Evolutionary conservation across 2,113 vertebrate species (phyloP).

Genomic region (Clarias gariepinus): DNA sequence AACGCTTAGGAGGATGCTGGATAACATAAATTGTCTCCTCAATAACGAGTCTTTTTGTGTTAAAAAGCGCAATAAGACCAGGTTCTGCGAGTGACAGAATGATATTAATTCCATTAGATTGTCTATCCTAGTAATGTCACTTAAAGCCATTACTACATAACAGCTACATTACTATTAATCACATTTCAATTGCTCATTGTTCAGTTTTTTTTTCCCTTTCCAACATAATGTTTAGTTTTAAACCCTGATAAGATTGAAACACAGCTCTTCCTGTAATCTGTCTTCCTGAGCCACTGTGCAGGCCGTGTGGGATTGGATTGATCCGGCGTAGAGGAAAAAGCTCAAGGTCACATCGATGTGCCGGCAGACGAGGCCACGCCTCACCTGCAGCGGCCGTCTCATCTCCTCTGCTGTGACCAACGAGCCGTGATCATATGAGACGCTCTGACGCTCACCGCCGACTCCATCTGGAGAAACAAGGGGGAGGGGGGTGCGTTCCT

Average conservation of each 20-base stretch:
- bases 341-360: conserved; percentile 44
- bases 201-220: neutral
- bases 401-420: conserved; percentile 42
- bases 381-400: conserved; percentile 57
- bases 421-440: conserved; percentile 19
- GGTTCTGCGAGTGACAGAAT: neutral
- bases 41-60: neutral
- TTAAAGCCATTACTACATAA: neutral
- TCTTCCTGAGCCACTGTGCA: conserved; percentile 30
- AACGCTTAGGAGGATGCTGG: neutral
- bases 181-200: neutral
- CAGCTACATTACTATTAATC: neutral
- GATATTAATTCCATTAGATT: neutral
- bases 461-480: conserved; percentile 41
- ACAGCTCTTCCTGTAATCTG: conserved; percentile 38
- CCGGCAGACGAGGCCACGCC: conserved; percentile 11
- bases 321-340: conserved; percentile 33
- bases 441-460: conserved; percentile 18
- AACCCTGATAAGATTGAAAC: conserved; percentile 9
- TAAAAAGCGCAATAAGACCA: neutral
- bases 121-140: neutral
- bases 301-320: conserved; percentile 38
- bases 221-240: neutral
- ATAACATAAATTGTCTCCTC: neutral
- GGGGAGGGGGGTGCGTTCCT: neutral